Conservation (phyloP, 2,113 vertebrate genomes). For the Calcarius ornatus region DNA sequence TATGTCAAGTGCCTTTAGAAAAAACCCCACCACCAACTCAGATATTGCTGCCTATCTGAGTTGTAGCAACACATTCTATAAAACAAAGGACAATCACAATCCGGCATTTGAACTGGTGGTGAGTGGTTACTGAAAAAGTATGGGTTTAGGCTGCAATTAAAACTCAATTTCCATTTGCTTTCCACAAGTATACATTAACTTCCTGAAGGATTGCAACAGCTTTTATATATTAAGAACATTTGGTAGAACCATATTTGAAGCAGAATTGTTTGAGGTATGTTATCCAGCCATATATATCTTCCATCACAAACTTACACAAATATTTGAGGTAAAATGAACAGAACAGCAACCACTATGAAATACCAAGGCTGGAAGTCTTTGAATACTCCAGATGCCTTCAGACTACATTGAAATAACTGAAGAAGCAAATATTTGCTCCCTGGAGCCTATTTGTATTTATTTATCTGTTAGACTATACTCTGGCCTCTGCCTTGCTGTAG, state of each 20-base stretch:
- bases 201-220: not conserved
- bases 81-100: not conserved
- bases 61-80: not conserved
- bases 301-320: not conserved
- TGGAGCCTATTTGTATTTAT: not conserved
- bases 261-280: not conserved
- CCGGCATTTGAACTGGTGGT: not conserved
- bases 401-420: not conserved
- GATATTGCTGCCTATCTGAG: not conserved
- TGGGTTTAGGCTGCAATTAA: not conserved
- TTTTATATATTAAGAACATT: not conserved
- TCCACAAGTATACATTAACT: not conserved
- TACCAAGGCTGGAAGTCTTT: not conserved
- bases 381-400: not conserved
- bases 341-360: not conserved
- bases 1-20: not conserved
- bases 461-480: not conserved
- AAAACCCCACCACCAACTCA: accelerated
- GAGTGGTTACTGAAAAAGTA: not conserved
- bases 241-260: not conserved
- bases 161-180: not conserved
- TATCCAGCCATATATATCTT: not conserved
- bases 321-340: not conserved
- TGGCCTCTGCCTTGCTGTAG: not conserved
- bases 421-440: not conserved